Conservation (phyloP, 2,888 invertebrate species). For the Dasysyrphus albostriatus region DNA sequence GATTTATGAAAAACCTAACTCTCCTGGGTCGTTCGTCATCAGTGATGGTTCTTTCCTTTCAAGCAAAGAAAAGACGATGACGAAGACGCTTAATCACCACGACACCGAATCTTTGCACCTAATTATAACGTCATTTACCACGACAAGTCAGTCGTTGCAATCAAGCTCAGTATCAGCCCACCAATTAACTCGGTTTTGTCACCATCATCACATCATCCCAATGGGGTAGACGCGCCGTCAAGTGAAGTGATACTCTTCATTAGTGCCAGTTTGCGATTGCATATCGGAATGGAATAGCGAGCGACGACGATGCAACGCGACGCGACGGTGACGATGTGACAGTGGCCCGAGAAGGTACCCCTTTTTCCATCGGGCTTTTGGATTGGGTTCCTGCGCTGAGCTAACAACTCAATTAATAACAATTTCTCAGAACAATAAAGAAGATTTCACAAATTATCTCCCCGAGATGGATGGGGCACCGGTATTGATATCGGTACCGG, state of each 20-base stretch:
- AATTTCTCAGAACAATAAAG: constrained; percentile 83
- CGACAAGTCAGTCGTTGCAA: constrained; percentile 41
- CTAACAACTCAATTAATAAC: constrained; percentile 83
- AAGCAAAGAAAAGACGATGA: background rate
- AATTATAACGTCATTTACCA: constrained; percentile 72
- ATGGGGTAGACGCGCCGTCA: constrained; percentile 46
- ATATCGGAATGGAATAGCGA: constrained; percentile 50
- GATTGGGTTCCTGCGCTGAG: constrained; percentile 23
- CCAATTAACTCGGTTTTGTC: constrained; percentile 75
- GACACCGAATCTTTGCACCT: constrained; percentile 75
- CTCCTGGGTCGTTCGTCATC: constrained; percentile 7
- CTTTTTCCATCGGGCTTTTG: constrained; percentile 14
- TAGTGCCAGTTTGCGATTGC: constrained; percentile 70
- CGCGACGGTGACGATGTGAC: constrained; percentile 7
- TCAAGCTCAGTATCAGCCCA: constrained; percentile 63
- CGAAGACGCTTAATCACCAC: constrained; percentile 67
- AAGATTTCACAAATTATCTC: constrained; percentile 76
- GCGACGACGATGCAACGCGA: constrained; percentile 2
- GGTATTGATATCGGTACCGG: constrained; percentile 23
- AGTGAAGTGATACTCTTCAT: constrained; percentile 72
- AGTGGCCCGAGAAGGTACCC: background rate
- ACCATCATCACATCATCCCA: constrained; percentile 49
- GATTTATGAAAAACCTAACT: constrained; percentile 70
- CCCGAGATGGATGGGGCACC: constrained; percentile 47
- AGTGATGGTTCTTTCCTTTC: background rate